phyloP scores from a whole-genome alignment of 1,140 invertebrate genomes.

The Samia ricini region DNA sequence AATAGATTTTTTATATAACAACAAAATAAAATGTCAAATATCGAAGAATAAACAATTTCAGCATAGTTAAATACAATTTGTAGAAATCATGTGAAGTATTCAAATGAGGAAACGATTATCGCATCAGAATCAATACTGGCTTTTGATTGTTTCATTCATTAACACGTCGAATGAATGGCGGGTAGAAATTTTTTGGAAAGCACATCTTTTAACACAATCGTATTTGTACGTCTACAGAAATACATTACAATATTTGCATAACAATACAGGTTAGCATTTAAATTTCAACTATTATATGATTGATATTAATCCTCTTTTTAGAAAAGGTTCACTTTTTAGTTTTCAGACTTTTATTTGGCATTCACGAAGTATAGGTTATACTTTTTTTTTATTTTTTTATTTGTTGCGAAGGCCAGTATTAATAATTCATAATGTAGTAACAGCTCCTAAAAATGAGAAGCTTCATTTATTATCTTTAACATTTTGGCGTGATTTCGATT shows the following conservation, averaged over 20 bases:
- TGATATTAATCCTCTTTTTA: neutral
- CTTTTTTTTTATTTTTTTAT: too few species aligned
- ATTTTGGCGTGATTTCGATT: too few species aligned
- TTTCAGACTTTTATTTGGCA: too few species aligned
- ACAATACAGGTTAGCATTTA: neutral
- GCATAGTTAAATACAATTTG: neutral
- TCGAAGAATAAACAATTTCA: neutral
- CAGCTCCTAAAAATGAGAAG: too few species aligned
- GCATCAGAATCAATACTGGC: neutral
- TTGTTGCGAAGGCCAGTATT: too few species aligned
- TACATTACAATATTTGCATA: neutral
- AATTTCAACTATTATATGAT: neutral
- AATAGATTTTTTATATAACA: too few species aligned
- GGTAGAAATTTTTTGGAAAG: neutral
- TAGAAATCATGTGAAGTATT: neutral
- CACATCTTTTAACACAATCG: neutral
- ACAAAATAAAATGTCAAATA: too few species aligned
- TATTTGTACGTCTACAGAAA: neutral
- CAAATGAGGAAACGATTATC: neutral
- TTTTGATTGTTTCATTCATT: neutral
- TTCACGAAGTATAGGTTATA: too few species aligned
- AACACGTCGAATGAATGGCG: neutral
- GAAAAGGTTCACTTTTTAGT: too few species aligned
- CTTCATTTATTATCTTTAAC: too few species aligned
- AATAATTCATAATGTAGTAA: too few species aligned